A percentile compares a stretch with the other conserved stretches of the same genome.
Conservation (phyloP, 2,797 vertebrate genomes). For the Chaenodraco wilsoni region DNA sequence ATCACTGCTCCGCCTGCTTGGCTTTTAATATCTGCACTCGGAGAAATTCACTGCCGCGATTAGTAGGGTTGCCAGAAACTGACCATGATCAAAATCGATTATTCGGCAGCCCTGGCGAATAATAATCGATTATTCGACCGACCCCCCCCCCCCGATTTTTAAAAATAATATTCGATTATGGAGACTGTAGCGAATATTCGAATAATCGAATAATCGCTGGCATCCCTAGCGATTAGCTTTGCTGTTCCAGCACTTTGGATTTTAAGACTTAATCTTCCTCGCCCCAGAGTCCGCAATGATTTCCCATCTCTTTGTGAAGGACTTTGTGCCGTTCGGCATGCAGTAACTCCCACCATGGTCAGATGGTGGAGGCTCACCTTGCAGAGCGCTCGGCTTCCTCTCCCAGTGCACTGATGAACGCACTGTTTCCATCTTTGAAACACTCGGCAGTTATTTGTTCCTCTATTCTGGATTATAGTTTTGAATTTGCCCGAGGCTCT, state of each 20-base stretch:
- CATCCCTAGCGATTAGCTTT: slow-evolving; percentile 66
- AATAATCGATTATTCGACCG: no score
- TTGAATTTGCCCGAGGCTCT: neutral
- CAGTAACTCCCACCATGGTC: slow-evolving; percentile 21
- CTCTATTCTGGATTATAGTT: neutral
- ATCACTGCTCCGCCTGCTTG: slow-evolving; percentile 28
- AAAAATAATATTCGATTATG: no score
- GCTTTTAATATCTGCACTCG: slow-evolving; percentile 47
- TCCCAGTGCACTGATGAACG: neutral
- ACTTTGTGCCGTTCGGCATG: slow-evolving; percentile 50
- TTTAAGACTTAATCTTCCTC: slow-evolving; percentile 60
- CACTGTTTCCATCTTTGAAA: slow-evolving; percentile 27
- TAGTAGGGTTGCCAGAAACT: no score
- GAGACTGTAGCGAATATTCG: no score
- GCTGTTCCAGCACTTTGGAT: slow-evolving; percentile 64
- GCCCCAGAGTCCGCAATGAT: slow-evolving; percentile 33
- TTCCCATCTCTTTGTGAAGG: slow-evolving; percentile 53
- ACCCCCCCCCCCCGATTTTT: no score
- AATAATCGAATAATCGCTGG: no score
- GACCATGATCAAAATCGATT: no score
- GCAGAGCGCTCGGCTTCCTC: slow-evolving; percentile 48
- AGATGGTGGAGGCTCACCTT: slow-evolving; percentile 60
- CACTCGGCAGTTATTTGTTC: neutral
- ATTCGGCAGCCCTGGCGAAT: no score
- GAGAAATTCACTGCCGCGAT: slow-evolving; percentile 57